Base-by-base conservation (phyloP, 2,888 invertebrate species). In the Melieria omissa region DNA sequence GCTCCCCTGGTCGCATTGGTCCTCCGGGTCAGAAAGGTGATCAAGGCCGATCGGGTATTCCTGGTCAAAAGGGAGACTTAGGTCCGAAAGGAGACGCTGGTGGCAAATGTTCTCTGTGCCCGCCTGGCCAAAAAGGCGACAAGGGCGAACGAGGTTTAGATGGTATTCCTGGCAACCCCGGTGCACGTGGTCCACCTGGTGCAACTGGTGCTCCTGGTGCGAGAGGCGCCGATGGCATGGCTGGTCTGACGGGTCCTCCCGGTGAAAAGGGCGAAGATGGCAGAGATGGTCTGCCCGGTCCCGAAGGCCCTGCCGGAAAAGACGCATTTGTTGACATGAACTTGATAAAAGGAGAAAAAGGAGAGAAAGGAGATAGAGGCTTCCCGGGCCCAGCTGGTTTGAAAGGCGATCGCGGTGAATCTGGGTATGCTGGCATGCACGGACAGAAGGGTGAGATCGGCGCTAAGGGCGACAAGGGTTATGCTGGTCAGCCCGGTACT, bases 51-150 rank as follows among this genome's bases (percentile, higher is more conserved):
- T 90, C 93, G 57, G 95, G 95, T 12, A 81, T 81, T 60, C 92
- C 92, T 4, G 92, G 92, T 60, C 83, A 80, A 10, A 89, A 90
- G 73, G 92, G 92, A 68, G 88, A 85, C 16, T 87, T 89, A 58
- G 95, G 95, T 47, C 86, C 88, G 6, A 95, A 95, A 82, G 95
- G 95, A 81, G 94, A 95, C 66, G 88, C 90, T 52, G 95, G 95
- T 44, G 95, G 95, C 4, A 90, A 92, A 72, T 95, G 95, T 81
- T 91, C 90, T 57, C 92, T 92, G 74, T 95, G 95, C 82, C 87
- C 90, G 72, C 93, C 95, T 45, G 97, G 97, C 45, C 78, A 85
- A 1, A 90, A 90, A 77, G 97, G 97, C 44, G 86, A 85, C 1
- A 95, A 95, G 84, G 96, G 96, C 55, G 93, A 93, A 41, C 88